Conservation (phyloP, 2,888 invertebrate species). For the Sepiola atlantica region DNA sequence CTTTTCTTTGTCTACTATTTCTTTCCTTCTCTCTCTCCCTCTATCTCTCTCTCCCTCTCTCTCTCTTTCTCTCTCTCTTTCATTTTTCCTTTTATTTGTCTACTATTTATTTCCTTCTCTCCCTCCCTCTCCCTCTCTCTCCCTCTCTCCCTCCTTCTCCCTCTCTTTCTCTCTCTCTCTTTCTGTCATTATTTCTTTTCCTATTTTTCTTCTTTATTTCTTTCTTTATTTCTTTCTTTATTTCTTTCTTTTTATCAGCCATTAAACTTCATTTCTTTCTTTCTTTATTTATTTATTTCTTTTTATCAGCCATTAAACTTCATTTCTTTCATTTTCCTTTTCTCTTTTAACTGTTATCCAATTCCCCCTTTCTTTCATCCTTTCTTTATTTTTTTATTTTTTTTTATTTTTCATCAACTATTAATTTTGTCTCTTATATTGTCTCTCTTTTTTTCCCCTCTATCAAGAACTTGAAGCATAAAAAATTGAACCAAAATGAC, state of each 20-base stretch:
- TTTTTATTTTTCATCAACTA: neutral
- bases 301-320: neutral
- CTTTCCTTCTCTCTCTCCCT: neutral
- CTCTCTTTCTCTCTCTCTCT: neutral
- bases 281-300: neutral
- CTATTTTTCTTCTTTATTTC: neutral
- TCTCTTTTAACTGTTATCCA: no score
- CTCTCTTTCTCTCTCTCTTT: neutral
- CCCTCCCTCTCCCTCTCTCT: no score
- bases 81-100: neutral
- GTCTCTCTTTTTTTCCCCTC: neutral
- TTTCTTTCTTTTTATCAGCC: neutral
- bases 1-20: neutral
- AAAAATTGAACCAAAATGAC: no score
- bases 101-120: neutral
- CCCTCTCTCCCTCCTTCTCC: neutral
- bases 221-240: neutral
- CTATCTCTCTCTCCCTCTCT: neutral
- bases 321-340: neutral
- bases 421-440: neutral
- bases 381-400: neutral
- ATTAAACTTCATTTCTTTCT: neutral
- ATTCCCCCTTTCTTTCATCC: neutral
- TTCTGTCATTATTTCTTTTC: neutral
- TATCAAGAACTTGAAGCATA: no score